Evolutionary conservation across 1,140 invertebrate species (phyloP), one percentile per base, ranked within the genome.

Genomic region (Brachionus manjavacas): DNA sequence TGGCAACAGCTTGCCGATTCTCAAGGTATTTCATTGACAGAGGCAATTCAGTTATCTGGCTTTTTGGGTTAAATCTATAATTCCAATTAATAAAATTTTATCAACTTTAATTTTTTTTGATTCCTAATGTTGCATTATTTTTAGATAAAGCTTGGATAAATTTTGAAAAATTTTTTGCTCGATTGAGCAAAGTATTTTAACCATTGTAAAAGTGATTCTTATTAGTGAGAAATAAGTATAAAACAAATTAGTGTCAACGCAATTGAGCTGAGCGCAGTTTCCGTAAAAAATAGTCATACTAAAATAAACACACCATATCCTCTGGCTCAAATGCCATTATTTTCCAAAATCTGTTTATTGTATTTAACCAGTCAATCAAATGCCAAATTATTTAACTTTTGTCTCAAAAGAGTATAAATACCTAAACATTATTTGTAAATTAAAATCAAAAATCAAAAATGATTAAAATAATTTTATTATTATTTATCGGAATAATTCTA

Each of bases 41-140:
- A 81, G 16, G 79, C 79, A n/a, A 81, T 81, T 68, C 31, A 39
- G 20, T 28, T 31, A 46, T 81, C 79, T 23, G 79, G 79, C 11
- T 35, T 81, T 41, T 28, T 81, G 20, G 79, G 79, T 12, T 81
- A 35, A 60, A 20, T 60, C 20, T 60, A 6, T 60, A 25, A 20
- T 20, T 8, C 7, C 20, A 7, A n/a, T 20, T 72, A 74, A 52
- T 80, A 28, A 46, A 64, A 64, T 16, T 25, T n/a, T 25, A 35
- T 25, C 28, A 52, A 60, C 3, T 14, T 28, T 80, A n/a, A 11
- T 14, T 80, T 52, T 60, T 60, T 60, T 23, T 60, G 7, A 8
- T 20, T 60, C n/a, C 20, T 23, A 60, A 60, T 12, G 4, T 46
- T 46, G 14, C 11, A 46, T 8, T 74, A 35, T 35, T 7, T 35